These are phyloP conservation scores for Perognathus longimembris DNA, from an alignment of 2,113 vertebrate species.

Conservation along the genomic window DNA sequence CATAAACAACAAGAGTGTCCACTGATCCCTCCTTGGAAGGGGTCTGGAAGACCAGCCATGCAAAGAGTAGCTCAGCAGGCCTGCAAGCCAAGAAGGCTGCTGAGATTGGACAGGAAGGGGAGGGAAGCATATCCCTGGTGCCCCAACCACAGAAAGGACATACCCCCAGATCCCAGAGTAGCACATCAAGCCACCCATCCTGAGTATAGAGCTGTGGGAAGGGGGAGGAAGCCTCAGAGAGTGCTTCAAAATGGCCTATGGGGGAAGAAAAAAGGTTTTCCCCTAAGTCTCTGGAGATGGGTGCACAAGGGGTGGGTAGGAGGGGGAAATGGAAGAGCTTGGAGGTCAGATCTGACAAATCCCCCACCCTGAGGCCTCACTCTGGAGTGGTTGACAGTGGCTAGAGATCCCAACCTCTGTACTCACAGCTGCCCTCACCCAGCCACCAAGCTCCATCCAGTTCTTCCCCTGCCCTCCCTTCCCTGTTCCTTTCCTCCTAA, in stretches of 20 bases:
- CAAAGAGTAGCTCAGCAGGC: not conserved
- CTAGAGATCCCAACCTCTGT: not conserved
- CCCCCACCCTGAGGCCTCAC: not conserved
- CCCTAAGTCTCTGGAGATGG: not conserved
- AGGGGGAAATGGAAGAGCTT: too few relatives aligned
- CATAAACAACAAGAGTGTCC: not conserved
- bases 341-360: not conserved
- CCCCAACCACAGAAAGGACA: not conserved
- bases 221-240: not conserved
- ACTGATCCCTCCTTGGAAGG: not conserved
- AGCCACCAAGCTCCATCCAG: not conserved
- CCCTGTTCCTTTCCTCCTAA: not conserved
- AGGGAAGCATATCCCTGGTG: not conserved
- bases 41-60: not conserved
- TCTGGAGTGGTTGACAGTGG: not conserved
- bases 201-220: too few relatives aligned
- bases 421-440: not conserved
- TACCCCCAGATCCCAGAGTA: not conserved
- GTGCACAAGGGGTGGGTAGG: accelerated
- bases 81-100: too few relatives aligned
- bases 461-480: not conserved
- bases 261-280: too few relatives aligned
- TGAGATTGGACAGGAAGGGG: not conserved
- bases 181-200: not conserved
- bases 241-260: not conserved